phyloP scores from a whole-genome alignment of 2,113 vertebrate species.

The Eudyptes chrysolophus region DNA sequence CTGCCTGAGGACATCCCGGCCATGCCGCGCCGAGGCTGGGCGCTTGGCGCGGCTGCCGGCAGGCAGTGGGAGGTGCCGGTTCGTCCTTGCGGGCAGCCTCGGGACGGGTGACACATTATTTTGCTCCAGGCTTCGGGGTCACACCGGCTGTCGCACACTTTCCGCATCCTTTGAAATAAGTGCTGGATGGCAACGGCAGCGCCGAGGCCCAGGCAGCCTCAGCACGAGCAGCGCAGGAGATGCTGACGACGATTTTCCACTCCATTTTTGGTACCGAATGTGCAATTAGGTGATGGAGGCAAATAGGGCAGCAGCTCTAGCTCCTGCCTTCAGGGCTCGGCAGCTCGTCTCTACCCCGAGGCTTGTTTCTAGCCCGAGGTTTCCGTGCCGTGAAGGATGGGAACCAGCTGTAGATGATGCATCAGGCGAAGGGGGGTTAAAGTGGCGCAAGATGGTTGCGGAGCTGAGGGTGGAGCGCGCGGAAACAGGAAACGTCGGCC shows the following conservation, averaged over 20 bases:
- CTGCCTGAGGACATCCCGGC: neutral
- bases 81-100: neutral
- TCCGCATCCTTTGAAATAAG: neutral
- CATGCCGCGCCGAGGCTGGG: neutral
- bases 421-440: neutral
- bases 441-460: neutral
- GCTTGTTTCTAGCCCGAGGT: neutral
- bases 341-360: neutral
- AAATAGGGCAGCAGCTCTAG: neutral
- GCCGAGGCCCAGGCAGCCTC: neutral
- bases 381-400: neutral
- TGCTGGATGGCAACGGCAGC: neutral
- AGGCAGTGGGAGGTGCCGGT: neutral
- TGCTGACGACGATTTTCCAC: slow-evolving; percentile 48
- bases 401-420: neutral
- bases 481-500: slow-evolving; percentile 54
- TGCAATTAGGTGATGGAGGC: neutral
- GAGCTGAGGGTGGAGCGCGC: slow-evolving; percentile 31
- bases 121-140: neutral
- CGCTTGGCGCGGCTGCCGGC: neutral
- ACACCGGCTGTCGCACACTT: neutral
- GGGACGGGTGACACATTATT: accelerated
- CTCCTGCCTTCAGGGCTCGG: neutral
- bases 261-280: slow-evolving; percentile 44
- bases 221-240: neutral